Base-by-base conservation (phyloP, 2,797 vertebrate genomes). In the Nasua narica region DNA sequence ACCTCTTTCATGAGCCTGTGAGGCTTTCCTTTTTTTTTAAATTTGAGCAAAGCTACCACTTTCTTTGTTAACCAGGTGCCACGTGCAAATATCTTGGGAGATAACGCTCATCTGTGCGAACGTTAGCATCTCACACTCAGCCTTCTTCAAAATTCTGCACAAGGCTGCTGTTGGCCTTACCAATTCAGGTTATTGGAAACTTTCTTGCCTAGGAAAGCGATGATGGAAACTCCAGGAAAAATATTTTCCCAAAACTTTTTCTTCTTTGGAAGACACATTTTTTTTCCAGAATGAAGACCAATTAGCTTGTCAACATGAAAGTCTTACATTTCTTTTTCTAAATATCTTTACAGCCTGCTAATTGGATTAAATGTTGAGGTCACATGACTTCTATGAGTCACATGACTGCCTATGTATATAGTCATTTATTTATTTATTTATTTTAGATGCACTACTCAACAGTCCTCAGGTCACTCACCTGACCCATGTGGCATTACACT, bases 201-300 rank as follows among this genome's bases (percentile, higher is more conserved):
- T 65, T 43, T 74, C 54, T 74, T 35, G 3, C 21, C 76, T 72
- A 35, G 29, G 48, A 77, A 11, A 70, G 0, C 37, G 35, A 69
- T 56, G 37, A n/a, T 43, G 13, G 69, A 90, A 86, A 88, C 5
- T 29, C 48, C 21, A 65, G 60, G 27, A 37, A 67, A 89, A 78
- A 19, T 50, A 2, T 32, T 40, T 89, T 62, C 15, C 3, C 3
- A 58, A 5, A 2, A 19, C 6, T 0, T 54, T 93, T 88, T 87
- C 16, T 37, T 94, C 19, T 14, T 70, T 79, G 21, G 62, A 82
- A 76, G 25, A 21, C 43, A 87, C 1, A 79, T 0, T 43, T 85
- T 88, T 93, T 81, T 90, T 67, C 48, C 46, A 67, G 25, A 65
- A 83, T 48, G 18, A 87, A 84, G 32, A 56, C 7, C 8, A 48